Evolutionary conservation across 2,113 vertebrate species (phyloP).

Genomic region (Phoxinus phoxinus): DNA sequence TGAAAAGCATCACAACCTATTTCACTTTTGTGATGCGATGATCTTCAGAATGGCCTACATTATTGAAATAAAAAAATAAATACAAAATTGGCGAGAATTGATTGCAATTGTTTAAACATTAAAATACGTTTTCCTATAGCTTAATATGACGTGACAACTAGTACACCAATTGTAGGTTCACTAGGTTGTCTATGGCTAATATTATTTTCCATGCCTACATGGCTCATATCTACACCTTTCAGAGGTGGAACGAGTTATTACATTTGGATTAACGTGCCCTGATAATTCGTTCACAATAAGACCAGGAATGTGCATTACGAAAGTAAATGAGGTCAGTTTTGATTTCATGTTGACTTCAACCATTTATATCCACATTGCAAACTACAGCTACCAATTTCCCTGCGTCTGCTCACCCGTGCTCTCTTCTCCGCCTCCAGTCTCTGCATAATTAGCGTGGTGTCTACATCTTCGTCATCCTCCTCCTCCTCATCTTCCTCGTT

Average conservation of each 20-base stretch:
- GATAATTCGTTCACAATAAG: not conserved
- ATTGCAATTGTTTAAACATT: not conserved
- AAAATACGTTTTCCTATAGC: not conserved
- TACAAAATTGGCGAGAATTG: not conserved
- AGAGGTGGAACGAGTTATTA: not conserved
- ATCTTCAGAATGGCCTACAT: no score
- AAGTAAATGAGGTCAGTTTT: not conserved
- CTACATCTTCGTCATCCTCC: slow-evolving; percentile 96
- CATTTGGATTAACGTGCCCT: no score
- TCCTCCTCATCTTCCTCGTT: slow-evolving; percentile 96
- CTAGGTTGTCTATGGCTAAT: not conserved
- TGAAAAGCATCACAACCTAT: not conserved
- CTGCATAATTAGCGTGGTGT: slow-evolving; percentile 95
- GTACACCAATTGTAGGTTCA: not conserved
- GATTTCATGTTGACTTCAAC: not conserved
- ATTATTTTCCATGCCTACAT: no score
- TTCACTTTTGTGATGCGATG: not conserved
- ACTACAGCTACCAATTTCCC: slow-evolving; percentile 11
- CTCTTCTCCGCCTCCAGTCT: slow-evolving; percentile 95
- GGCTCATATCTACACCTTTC: not conserved
- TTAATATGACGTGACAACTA: not conserved
- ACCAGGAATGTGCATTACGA: not conserved
- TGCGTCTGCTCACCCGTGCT: slow-evolving; percentile 88
- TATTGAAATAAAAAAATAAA: no score
- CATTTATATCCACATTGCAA: not conserved